Percentiles rank a stretch among this genome's conserved stretches.
phyloP scores from a whole-genome alignment of 2,888 invertebrate genomes.

The Mantis religiosa region DNA sequence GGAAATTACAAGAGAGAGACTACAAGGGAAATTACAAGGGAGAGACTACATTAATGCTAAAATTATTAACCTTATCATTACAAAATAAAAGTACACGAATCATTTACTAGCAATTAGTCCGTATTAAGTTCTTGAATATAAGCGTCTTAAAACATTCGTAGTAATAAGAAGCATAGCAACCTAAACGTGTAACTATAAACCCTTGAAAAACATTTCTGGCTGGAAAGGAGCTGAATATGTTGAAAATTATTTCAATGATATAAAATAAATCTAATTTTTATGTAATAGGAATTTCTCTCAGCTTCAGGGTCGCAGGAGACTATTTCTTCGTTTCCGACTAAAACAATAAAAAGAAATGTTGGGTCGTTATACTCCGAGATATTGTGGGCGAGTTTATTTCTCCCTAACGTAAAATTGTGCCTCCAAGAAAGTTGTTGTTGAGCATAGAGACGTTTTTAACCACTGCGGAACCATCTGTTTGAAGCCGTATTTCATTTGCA shows the following conservation, averaged over 20 bases:
- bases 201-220: no score
- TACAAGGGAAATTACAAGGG: no score
- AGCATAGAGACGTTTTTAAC: neutral
- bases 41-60: no score
- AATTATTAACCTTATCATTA: no score
- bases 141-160: no score
- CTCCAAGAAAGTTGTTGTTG: neutral
- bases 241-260: neutral
- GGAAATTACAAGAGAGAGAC: no score
- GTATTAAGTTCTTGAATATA: no score
- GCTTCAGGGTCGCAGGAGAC: neutral
- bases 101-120: no score
- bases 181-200: no score
- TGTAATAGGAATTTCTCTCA: neutral
- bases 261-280: neutral
- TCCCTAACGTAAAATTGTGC: neutral
- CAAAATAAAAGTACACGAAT: no score
- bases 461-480: neutral
- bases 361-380: neutral
- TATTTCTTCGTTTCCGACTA: neutral
- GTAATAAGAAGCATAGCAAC: no score
- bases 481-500: neutral
- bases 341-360: neutral
- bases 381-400: neutral
- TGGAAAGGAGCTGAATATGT: neutral